Percentiles rank a stretch among this genome's conserved stretches.
Conservation (phyloP, 2,888 invertebrate genomes). For the Troides oblongomaculatus region DNA sequence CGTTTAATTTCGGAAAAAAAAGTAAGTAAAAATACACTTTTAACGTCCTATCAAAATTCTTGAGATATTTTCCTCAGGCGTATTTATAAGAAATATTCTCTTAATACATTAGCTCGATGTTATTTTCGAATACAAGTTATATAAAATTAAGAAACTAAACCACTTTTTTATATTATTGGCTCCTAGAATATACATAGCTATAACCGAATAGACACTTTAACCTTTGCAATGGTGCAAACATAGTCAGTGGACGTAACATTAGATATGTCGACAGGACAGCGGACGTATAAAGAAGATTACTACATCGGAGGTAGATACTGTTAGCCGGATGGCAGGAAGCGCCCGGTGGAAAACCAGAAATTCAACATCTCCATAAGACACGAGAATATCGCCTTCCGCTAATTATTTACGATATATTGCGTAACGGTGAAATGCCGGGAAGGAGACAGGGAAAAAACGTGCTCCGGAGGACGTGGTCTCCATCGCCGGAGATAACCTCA, state of each 20-base stretch:
- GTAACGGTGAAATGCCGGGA: conserved; percentile 80
- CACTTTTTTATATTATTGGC: not conserved
- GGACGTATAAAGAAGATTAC: conserved; percentile 46
- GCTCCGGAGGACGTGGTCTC: conserved; percentile 70
- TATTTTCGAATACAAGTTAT: not conserved
- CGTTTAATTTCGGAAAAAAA: not conserved
- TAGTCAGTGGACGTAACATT: conserved; percentile 32
- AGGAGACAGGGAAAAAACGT: conserved; percentile 74
- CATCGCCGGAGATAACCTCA: conserved; percentile 47
- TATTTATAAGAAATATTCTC: not conserved
- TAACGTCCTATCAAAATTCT: not conserved
- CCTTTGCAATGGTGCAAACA: conserved; percentile 8
- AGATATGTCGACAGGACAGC: conserved; percentile 39
- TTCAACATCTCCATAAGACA: conserved; percentile 76
- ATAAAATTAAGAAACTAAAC: not conserved
- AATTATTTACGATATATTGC: conserved; percentile 80
- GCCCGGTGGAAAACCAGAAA: conserved; percentile 70
- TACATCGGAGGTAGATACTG: conserved; percentile 45
- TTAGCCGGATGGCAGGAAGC: conserved; percentile 64
- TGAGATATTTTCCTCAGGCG: not conserved
- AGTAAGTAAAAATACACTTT: not conserved
- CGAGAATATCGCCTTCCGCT: conserved; percentile 79
- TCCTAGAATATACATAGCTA: not conserved
- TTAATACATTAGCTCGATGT: not conserved
- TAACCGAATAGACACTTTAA: not conserved